Evolutionary conservation across 2,113 vertebrate species (phyloP), one percentile per base, ranked within the genome.

Genomic region (Tupaia chinensis): DNA sequence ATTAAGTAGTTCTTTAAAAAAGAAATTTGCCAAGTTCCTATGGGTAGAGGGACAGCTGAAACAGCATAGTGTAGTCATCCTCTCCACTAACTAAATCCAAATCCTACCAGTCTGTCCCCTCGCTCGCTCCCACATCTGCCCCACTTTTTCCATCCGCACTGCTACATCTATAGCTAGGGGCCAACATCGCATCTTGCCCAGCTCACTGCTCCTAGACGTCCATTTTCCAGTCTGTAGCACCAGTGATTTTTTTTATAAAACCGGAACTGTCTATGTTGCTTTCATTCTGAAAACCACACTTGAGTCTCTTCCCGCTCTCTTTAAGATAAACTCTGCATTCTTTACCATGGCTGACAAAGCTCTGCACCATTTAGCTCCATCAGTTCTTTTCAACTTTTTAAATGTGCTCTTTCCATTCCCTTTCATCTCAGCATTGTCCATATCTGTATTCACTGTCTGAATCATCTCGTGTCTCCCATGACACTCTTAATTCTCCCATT

Each of bases 311-410:
- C 19, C 20, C 22, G 9, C 1, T 34, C 1, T 61, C 86, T 93
- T 82, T 90, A 84, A 84, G 83, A 79, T 69, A 63, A 95, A 74
- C 23, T 72, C 29, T 16, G 5, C 27, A 78, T 73, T 82, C 69
- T 53, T 53, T 79, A n/a, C 25, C 53, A 13, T 32, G 34, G 15
- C 56, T 79, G 68, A 20, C 16, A 22, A 54, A 83, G 27, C 23
- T 19, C n/a, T 76, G 19, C 0, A 0, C 44, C 7, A 72, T 76
- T 9, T 68, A 20, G 10, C n/a, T 7, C 2, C 27, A 66, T 89
- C 15, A 1, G 2, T 91, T 56, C 22, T 76, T 85, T 68, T 58
- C 4, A 20, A 16, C 27, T 13, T 6, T 1, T 44, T 10, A 25
- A 27, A 0, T 3, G 12, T 23, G 1, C 10, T 25, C 7, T 76